phyloP scores from a whole-genome alignment of 1,140 invertebrate species.

The Hypsibius dujardini region DNA sequence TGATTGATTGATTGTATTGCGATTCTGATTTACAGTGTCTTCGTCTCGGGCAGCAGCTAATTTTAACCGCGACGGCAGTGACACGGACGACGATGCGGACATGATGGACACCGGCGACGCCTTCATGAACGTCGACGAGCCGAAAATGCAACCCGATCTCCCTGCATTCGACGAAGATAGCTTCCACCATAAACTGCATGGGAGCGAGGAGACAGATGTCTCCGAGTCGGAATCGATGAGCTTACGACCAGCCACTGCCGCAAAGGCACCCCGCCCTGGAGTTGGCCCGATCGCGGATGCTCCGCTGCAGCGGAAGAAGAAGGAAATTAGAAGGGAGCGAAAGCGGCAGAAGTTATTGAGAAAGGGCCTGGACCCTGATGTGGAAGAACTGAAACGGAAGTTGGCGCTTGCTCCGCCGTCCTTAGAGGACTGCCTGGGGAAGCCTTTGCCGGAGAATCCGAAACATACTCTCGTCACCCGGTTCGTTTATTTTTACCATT shows the following conservation, averaged over 20 bases:
- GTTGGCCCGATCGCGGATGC: slow-evolving; percentile 24
- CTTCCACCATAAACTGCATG: neutral
- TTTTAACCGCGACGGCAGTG: neutral
- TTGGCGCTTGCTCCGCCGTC: neutral
- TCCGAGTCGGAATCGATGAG: neutral
- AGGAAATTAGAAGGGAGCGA: slow-evolving; percentile 25
- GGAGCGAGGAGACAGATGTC: neutral
- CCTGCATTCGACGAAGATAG: neutral
- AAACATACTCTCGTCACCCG: slow-evolving; percentile 43
- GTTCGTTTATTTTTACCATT: too few species aligned
- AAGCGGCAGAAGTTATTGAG: slow-evolving; percentile 23
- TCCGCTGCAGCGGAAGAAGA: slow-evolving; percentile 24
- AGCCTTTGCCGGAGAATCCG: slow-evolving; percentile 38
- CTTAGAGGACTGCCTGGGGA: slow-evolving; percentile 47
- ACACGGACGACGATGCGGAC: slow-evolving; percentile 1
- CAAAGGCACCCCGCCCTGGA: slow-evolving; percentile 21
- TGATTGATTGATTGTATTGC: neutral
- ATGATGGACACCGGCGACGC: neutral
- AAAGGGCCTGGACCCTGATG: slow-evolving; percentile 26
- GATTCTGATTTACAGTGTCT: neutral
- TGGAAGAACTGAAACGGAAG: slow-evolving; percentile 22
- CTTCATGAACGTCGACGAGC: neutral
- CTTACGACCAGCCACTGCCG: neutral
- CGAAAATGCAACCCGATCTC: neutral
- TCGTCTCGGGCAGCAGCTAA: slow-evolving; percentile 7